phyloP scores from a whole-genome alignment of 2,888 invertebrate genomes.

The Phengaris alcon region DNA sequence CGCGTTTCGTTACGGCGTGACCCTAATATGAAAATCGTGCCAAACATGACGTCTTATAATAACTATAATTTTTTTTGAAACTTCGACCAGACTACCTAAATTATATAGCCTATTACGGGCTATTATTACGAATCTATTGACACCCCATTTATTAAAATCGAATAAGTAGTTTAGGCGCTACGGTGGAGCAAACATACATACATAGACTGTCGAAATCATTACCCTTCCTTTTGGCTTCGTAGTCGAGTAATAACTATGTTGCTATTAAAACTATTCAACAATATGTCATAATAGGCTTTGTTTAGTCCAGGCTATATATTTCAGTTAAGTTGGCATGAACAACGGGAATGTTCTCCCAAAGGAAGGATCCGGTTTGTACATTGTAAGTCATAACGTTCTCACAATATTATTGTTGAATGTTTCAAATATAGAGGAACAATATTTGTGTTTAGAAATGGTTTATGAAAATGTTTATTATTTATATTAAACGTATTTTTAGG shows the following conservation, averaged over 20 bases:
- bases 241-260: not conserved
- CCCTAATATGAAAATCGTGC: no score
- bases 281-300: not conserved
- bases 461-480: not conserved
- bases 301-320: not conserved
- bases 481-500: not conserved
- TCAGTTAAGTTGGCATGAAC: constrained; percentile 7
- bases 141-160: no score
- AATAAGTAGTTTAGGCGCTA: no score
- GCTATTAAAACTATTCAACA: not conserved
- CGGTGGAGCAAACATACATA: no score
- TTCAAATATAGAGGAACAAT: constrained; percentile 6
- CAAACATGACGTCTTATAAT: no score
- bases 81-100: no score
- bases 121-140: no score
- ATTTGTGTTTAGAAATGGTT: constrained; percentile 9
- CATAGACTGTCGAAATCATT: no score
- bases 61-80: no score
- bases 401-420: constrained; percentile 17
- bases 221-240: no score
- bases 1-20: no score
- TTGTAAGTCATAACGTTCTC: not conserved
- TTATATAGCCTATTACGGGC: no score
- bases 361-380: not conserved
- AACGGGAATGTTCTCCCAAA: not conserved